These are phyloP conservation scores for Aspidoscelis tigris DNA, from an alignment of 2,113 vertebrate species.

Conservation along the genomic window DNA sequence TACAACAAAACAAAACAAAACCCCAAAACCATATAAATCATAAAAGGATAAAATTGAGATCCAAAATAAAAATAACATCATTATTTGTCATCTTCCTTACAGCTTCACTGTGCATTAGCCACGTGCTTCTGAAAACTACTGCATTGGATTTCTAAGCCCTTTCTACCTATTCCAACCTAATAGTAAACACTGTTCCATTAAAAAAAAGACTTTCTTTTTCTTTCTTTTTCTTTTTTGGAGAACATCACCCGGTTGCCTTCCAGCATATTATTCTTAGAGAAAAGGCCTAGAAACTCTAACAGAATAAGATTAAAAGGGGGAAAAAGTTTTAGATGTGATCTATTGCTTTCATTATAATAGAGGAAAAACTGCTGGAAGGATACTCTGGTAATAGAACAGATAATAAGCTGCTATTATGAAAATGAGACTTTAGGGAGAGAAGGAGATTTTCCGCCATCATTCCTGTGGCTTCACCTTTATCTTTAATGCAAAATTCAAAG, in stretches of 20 bases:
- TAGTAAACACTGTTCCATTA: conserved; percentile 16
- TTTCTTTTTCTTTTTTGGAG: conserved; percentile 19
- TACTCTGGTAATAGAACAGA: conserved; percentile 27
- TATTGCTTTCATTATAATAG: conserved; percentile 39
- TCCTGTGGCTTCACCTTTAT: conserved; percentile 33
- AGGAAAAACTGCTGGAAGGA: conserved; percentile 27
- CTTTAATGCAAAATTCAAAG: conserved; percentile 26
- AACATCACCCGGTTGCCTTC: conserved; percentile 42
- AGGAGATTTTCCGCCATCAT: conserved; percentile 35
- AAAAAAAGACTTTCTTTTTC: background rate
- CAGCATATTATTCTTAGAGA: conserved; percentile 35
- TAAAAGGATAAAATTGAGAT: too few species aligned
- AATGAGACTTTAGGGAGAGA: conserved; percentile 35
- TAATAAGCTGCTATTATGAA: conserved; percentile 37
- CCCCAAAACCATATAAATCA: too few species aligned
- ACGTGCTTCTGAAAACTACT: background rate
- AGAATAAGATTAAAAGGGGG: conserved; percentile 46
- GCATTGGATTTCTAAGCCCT: background rate
- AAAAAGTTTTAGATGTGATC: conserved; percentile 20
- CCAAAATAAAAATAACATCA: too few species aligned
- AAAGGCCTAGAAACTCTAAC: conserved; percentile 46
- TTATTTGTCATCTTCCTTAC: too few species aligned
- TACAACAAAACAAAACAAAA: too few species aligned
- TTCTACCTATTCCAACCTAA: background rate
- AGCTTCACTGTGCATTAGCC: too few species aligned